Conservation (phyloP, 2,113 vertebrate genomes). For the Mesembrinibis cayennensis region DNA sequence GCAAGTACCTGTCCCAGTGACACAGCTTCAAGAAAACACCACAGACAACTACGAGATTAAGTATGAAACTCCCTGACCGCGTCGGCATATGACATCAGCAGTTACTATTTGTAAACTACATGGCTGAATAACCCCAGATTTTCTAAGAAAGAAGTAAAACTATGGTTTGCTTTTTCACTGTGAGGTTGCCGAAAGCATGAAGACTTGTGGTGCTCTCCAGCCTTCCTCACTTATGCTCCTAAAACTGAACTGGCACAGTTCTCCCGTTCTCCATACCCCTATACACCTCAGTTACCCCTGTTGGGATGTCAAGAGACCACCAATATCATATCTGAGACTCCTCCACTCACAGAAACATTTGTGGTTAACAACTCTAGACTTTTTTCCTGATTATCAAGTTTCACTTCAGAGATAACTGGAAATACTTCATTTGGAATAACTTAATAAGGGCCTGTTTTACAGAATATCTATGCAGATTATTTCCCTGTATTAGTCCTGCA, state of each 20-base stretch:
- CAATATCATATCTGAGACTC: neutral
- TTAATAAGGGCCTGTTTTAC: neutral
- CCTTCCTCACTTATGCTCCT: neutral
- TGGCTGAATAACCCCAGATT: neutral
- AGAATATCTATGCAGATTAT: neutral
- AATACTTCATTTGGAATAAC: neutral
- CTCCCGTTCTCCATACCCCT: neutral
- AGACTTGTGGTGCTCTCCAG: neutral
- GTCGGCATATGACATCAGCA: neutral
- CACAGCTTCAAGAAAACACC: constrained; percentile 34
- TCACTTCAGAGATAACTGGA: neutral
- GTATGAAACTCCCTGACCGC: constrained; percentile 42
- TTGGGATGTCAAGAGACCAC: neutral
- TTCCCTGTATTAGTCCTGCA: neutral
- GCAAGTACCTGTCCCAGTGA: neutral
- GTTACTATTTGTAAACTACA: neutral
- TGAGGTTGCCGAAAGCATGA: neutral
- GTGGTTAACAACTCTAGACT: neutral
- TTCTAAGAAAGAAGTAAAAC: neutral
- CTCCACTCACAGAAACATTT: neutral
- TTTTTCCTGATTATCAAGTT: neutral
- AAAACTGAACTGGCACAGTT: neutral
- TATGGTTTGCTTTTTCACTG: neutral
- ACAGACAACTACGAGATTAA: constrained; percentile 1
- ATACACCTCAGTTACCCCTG: neutral